Conservation (phyloP, 2,113 vertebrate genomes). For the Pungitius pungitius region DNA sequence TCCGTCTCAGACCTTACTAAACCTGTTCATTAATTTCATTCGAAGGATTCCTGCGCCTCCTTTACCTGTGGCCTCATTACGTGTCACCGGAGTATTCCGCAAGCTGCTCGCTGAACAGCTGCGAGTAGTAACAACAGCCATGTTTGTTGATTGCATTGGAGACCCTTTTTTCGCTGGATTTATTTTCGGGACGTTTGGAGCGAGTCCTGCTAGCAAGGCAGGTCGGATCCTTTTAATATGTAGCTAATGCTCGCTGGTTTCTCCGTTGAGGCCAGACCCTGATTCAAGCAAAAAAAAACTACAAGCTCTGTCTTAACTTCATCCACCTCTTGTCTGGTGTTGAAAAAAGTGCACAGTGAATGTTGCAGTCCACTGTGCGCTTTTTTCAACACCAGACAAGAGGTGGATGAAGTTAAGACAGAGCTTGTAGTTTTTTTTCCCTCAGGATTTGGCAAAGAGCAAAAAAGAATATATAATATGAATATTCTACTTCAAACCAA, state of each 20-base stretch:
- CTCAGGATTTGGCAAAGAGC: neutral
- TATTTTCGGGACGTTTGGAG: neutral
- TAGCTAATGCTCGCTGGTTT: neutral
- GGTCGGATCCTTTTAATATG: neutral
- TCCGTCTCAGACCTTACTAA: neutral
- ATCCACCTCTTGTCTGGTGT: neutral
- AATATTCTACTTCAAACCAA: neutral
- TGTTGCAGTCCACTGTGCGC: neutral
- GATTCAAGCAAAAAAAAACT: neutral
- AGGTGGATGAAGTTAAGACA: neutral
- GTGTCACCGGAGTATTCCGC: neutral
- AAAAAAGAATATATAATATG: neutral
- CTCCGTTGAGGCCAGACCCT: neutral
- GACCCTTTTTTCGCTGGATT: too few relatives aligned
- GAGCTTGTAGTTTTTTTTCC: neutral
- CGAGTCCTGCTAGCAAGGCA: neutral
- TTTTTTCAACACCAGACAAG: neutral
- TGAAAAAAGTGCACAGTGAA: neutral
- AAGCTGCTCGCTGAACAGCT: neutral
- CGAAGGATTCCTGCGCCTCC: neutral
- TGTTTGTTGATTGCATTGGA: neutral
- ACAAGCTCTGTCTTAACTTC: neutral
- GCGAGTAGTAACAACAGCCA: neutral
- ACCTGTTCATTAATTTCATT: neutral
- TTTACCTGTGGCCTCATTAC: neutral